Base-by-base conservation (phyloP, 2,888 invertebrate species). In the Argyresthia albistria region DNA sequence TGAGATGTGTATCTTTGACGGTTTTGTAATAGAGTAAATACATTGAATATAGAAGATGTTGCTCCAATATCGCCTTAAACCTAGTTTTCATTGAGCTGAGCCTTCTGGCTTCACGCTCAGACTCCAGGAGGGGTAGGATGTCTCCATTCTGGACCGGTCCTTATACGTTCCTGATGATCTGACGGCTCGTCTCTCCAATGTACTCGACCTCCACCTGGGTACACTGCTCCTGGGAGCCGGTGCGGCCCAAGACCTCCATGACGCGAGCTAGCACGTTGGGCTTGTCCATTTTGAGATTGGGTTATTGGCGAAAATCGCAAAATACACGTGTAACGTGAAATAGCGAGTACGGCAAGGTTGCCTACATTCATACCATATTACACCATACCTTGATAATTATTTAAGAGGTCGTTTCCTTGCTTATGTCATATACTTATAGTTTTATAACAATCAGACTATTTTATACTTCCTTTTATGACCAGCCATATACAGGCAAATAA, bases 201-300 rank as follows among this genome's bases (percentile, higher is more conserved):
- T 99, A 99, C 88, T 99, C 99, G 16, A 99, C 98, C 83, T 98
- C 96, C 59, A 97, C 97, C 90, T 99, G 99, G 56, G 99, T 99
- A 94, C 99, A 99, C 86, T 99, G 99, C 68, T 99, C 99, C 87
- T 99, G 99, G 67, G 98, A 99, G 57, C 99, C 99, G 59, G 99
- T 99, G 73, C 99, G 95, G 57, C 99, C 99, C 73, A 99, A 90
- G 70, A 99, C 96, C 90, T 98, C 98, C 63, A 97, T 96, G 55
- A 99, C 99, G 87, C 95, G 93, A 63, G 95, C 95, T 65, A 93
- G 90, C 80, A 95, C 95, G 64, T 93, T 93, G 66, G 95, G 95
- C 84, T 95, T 95, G 78, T 95, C 95, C 95, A 95, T 95, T 78
- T 87, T 89, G 59, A 57, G 53, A 65, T 57, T 70, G 4, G 43